Evolutionary conservation across 2,888 invertebrate species (phyloP), one percentile per base, ranked within the genome.

Genomic region (Acanthoscelides obtectus): DNA sequence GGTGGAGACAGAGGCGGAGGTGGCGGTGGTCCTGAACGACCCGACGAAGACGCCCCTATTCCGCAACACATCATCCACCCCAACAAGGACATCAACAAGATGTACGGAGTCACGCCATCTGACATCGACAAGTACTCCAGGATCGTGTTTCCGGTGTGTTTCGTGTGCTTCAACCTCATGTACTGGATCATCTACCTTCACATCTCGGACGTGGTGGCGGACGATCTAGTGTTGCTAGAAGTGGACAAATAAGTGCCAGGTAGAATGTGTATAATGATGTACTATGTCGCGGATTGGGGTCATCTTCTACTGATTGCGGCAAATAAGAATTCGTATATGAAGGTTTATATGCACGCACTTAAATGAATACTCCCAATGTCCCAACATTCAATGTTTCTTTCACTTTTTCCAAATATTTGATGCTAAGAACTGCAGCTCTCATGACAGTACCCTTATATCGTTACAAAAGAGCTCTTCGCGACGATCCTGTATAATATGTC

Each of bases 61-160:
- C 90, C 91, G 74, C 91, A 91, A 82, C 94, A 94, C 86, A 91
- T 94, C 82, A 89, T 95, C 83, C 95, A 94, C 87, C 94, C 95
- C 77, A 94, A 93, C 85, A 96, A 96, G 90, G 95, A 95, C 86
- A 94, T 95, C 87, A 95, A 94, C 90, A 95, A 95, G 87, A 89
- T 96, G 81, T 91, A 94, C 87, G 95, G 94, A 82, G 94, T 96
- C 86, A 96, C 96, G 81, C 97, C 97, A 73, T 97, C 97, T 85
- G 98, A 97, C 88, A 99, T 99, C 87, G 99, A 99, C 91, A 98
- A 98, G 88, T 98, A 98, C 87, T 98, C 98, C 75, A 93, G 99
- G 84, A 96, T 98, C 87, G 94, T 98, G 83, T 99, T 99, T 87
- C 99, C 99, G 71, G 95, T 98, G 82, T 96, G 98, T 88, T 99